phyloP scores from a whole-genome alignment of 2,888 invertebrate genomes.

The Antheraea assamensis region DNA sequence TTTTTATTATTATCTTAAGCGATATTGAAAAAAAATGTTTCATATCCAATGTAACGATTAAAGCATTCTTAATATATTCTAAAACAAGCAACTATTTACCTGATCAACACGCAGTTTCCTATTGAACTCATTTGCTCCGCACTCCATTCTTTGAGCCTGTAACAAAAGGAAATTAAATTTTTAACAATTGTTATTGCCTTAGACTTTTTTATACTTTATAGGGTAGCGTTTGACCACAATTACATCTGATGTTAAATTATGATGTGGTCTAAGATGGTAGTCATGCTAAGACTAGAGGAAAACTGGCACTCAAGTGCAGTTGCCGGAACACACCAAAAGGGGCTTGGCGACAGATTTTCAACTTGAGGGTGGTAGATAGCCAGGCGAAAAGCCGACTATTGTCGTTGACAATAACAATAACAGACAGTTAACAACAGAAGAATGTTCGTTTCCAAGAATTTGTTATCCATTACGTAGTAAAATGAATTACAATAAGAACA shows the following conservation, averaged over 20 bases:
- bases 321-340: too few species aligned
- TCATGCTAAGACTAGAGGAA: too few species aligned
- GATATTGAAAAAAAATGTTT: neutral
- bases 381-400: too few species aligned
- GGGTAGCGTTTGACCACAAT: too few species aligned
- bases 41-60: neutral
- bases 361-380: too few species aligned
- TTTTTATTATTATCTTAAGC: neutral
- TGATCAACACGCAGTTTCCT: constrained; percentile 76
- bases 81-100: constrained; percentile 40
- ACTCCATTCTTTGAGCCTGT: constrained; percentile 78
- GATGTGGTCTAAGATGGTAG: too few species aligned
- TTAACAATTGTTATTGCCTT: neutral
- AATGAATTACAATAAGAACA: neutral
- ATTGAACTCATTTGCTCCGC: constrained; percentile 66
- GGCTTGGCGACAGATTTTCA: too few species aligned
- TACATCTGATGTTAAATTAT: too few species aligned
- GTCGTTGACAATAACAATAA: too few species aligned
- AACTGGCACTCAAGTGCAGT: too few species aligned
- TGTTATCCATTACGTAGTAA: neutral
- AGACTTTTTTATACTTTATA: too few species aligned
- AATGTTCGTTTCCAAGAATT: neutral
- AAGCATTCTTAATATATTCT: neutral
- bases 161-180: constrained; percentile 48
- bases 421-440: neutral